A percentile compares a stretch with the other conserved stretches of the same genome.
Evolutionary conservation across 2,113 vertebrate species (phyloP).

Genomic region (Gymnorhina tibicen): DNA sequence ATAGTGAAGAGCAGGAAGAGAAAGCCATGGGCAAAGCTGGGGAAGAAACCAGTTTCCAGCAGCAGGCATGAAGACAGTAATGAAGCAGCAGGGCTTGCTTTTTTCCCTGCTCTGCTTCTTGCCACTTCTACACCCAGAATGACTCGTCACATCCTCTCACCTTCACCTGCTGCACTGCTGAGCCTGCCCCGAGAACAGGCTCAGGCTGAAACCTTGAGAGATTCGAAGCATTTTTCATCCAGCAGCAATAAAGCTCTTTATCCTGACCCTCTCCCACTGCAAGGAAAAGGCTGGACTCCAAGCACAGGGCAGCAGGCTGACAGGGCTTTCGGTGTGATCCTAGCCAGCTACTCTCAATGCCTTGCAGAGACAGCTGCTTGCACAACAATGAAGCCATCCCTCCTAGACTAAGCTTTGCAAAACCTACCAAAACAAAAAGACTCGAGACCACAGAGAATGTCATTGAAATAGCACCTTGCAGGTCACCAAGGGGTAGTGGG

Average conservation of each 20-base stretch:
- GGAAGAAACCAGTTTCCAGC: background rate
- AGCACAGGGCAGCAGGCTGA: background rate
- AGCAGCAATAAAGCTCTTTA: background rate
- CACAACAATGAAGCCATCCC: background rate
- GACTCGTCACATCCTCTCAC: background rate
- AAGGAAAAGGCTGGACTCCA: background rate
- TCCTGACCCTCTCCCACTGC: background rate
- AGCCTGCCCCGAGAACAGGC: background rate
- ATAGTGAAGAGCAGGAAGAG: background rate
- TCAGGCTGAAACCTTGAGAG: background rate
- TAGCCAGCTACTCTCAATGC: rapidly evolving
- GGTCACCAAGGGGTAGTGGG: background rate
- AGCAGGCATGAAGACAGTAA: background rate
- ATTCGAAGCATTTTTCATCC: background rate
- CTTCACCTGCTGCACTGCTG: background rate
- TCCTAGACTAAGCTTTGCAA: background rate
- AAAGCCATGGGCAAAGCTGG: background rate
- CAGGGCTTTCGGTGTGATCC: background rate
- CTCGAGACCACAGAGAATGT: background rate
- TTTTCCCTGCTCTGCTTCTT: rapidly evolving
- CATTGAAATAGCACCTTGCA: background rate
- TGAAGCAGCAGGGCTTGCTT: background rate
- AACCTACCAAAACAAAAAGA: rapidly evolving
- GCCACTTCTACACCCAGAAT: background rate
- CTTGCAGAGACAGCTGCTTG: background rate